These are phyloP conservation scores for Psylliodes chrysocephalus DNA, from an alignment of 2,888 invertebrate species.

Conservation along the genomic window DNA sequence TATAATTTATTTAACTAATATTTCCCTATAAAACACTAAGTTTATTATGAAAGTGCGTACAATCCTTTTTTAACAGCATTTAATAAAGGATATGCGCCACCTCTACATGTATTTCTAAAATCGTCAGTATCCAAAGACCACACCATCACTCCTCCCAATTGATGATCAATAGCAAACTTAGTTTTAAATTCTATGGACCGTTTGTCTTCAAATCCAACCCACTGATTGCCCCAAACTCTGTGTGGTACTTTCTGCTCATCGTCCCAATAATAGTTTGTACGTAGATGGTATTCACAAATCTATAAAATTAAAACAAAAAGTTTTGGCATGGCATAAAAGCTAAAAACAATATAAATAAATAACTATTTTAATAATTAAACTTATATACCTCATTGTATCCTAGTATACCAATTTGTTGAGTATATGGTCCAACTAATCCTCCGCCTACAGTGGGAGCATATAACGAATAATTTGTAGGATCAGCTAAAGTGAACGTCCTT, in stretches of 20 bases:
- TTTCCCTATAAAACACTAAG: too few relatives aligned
- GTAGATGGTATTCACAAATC: not conserved
- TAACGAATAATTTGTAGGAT: slow-evolving; percentile 63
- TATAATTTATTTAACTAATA: too few relatives aligned
- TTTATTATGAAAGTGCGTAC: not conserved
- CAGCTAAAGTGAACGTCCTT: slow-evolving; percentile 71
- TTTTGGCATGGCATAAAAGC: too few relatives aligned
- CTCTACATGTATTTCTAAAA: slow-evolving; percentile 69
- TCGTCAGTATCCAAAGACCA: slow-evolving; percentile 85
- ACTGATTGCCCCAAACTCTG: slow-evolving; percentile 68
- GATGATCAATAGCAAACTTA: slow-evolving; percentile 44
- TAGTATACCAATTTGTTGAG: slow-evolving; percentile 70
- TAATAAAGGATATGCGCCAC: slow-evolving; percentile 51
- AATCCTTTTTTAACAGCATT: slow-evolving; percentile 36
- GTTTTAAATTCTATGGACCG: slow-evolving; percentile 67
- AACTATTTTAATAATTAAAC: too few relatives aligned
- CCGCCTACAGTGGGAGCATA: slow-evolving; percentile 69
- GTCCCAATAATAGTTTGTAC: slow-evolving; percentile 50
- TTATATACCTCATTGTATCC: slow-evolving; percentile 81
- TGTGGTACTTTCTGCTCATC: slow-evolving; percentile 67
- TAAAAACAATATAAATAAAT: too few relatives aligned
- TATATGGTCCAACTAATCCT: slow-evolving; percentile 73
- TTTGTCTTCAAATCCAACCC: slow-evolving; percentile 75
- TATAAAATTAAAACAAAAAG: not conserved
- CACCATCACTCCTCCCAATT: slow-evolving; percentile 72